Percentiles rank a stretch among this genome's conserved stretches.
Evolutionary conservation across 2,113 vertebrate species (phyloP).

Genomic region (Stomatorhinus ivindoensis): DNA sequence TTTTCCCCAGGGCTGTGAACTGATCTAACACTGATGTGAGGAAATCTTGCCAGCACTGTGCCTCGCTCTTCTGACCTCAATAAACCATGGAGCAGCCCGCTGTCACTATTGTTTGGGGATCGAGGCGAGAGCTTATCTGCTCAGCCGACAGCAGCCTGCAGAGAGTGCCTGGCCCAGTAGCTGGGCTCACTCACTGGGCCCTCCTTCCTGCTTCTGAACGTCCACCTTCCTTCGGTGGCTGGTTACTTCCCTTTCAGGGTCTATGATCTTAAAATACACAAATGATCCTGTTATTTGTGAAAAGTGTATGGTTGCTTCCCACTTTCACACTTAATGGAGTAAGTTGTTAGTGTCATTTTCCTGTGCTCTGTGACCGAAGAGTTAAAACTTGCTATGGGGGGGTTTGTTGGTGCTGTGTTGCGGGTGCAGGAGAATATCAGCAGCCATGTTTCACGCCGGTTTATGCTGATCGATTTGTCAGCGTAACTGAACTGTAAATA

Average conservation of each 20-base stretch:
- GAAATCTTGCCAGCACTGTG: conserved; percentile 40
- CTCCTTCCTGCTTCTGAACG: neutral
- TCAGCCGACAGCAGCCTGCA: conserved; percentile 21
- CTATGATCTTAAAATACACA: neutral
- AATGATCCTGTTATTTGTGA: neutral
- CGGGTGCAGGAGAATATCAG: neutral
- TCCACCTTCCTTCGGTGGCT: neutral
- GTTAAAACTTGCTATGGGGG: neutral
- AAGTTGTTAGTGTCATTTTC: neutral
- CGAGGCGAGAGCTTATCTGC: conserved; percentile 41
- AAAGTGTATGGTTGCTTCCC: neutral
- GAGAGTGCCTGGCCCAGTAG: neutral
- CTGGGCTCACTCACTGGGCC: neutral
- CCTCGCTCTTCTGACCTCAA: conserved; percentile 48
- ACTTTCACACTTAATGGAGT: neutral
- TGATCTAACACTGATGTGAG: conserved; percentile 39
- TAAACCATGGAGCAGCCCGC: conserved; percentile 38
- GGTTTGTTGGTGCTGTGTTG: neutral
- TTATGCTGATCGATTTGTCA: neutral
- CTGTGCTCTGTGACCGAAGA: neutral
- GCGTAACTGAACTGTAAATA: neutral
- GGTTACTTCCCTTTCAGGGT: neutral
- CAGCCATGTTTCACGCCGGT: neutral
- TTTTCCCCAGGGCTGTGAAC: conserved; percentile 5
- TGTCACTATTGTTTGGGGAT: conserved; percentile 31